Conservation (phyloP, 2,888 invertebrate genomes). For the Apotomis capreana region DNA sequence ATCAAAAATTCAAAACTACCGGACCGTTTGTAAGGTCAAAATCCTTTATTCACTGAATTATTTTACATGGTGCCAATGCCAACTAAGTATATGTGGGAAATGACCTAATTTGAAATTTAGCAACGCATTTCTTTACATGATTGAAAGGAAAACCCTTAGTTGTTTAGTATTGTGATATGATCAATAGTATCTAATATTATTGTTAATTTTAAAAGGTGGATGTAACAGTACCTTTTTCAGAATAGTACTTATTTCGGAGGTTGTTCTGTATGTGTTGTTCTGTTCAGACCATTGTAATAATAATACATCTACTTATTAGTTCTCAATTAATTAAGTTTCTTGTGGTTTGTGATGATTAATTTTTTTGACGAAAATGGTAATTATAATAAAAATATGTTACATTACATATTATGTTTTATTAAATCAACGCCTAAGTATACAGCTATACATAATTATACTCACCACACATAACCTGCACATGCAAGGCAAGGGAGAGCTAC, state of each 20-base stretch:
- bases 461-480: too few species aligned
- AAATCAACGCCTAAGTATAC: too few species aligned
- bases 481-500: too few species aligned
- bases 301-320: constrained; percentile 47
- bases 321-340: constrained; percentile 60
- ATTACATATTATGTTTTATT: constrained; percentile 52
- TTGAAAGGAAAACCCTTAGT: constrained; percentile 29
- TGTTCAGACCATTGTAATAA: constrained; percentile 11
- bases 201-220: constrained; percentile 39
- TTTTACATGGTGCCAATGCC: too few species aligned
- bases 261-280: constrained; percentile 22
- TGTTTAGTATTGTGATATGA: constrained; percentile 55
- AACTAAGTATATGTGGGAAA: not conserved
- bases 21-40: too few species aligned
- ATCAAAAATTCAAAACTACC: too few species aligned
- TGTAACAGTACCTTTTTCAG: constrained; percentile 48
- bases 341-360: constrained; percentile 65
- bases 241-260: constrained; percentile 43
- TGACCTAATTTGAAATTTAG: not conserved
- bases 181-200: constrained; percentile 48
- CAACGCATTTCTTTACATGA: not conserved
- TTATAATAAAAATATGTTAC: constrained; percentile 73
- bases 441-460: too few species aligned
- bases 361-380: constrained; percentile 70
- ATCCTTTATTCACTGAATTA: too few species aligned